Evolutionary conservation across 2,888 invertebrate species (phyloP), one percentile per base, ranked within the genome.

Genomic region (Stenichneumon culpator): DNA sequence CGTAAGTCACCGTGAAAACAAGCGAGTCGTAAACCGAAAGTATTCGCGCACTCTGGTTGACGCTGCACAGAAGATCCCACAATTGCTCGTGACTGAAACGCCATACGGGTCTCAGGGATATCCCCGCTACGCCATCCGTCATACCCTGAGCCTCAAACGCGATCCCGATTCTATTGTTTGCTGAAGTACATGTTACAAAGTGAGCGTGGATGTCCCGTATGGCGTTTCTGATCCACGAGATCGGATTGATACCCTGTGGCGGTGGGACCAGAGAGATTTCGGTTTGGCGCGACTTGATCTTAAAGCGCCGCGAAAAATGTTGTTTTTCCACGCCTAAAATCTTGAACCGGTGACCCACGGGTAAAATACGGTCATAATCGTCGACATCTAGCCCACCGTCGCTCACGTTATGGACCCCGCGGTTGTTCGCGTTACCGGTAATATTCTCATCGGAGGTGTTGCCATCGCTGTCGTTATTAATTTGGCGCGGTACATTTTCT

Each of bases 181-280:
- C 1, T 3, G 32, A 16, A 6, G 16, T 50, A 9, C 52, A 39
- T 4, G 50, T 28, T 3, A 70, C 7, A n/a, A 52, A 70, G 39
- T 70, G 9, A 0, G 28, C 32, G 9, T 70, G 70, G 2, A 70
- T 70, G n/a, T 70, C 70, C 2, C 70, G 70, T n/a, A 70, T 25
- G 7, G 70, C 70, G 52, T 70, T 32, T 25, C 69, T 36, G n/a
- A 65, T 65, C 65, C 65, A 65, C 22, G 36, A 36, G 7, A 65
- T n/a, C 1, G 32, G 11, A 16, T 65, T 65, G 11, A 32, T n/a
- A n/a, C n/a, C n/a, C n/a, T n/a, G n/a, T 7, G 65, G 36, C 9
- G 65, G 36, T 9, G 28, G 7, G 11, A 22, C 25, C 2, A 57
- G 19, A n/a, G n/a, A n/a, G n/a, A n/a, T n/a, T n/a, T n/a, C n/a